Percentiles rank a stretch among this genome's conserved stretches.
These are phyloP conservation scores for Schrankia costaestrigalis DNA, from an alignment of 2,888 invertebrate species.

Conservation along the genomic window DNA sequence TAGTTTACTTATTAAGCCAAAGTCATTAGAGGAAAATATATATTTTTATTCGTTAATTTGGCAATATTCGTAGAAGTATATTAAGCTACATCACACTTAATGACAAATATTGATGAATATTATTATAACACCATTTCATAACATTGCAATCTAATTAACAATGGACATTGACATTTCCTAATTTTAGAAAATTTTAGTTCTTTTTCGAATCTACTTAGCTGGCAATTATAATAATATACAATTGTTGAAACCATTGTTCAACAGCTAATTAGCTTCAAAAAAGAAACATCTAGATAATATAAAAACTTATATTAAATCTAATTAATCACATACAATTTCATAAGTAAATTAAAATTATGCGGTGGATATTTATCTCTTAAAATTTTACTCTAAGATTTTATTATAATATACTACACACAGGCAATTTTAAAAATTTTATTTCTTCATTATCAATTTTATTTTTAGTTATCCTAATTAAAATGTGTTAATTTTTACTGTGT, in stretches of 20 bases:
- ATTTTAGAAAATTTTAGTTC: conserved; percentile 12
- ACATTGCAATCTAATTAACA: conserved; percentile 5
- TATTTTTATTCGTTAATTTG: neutral
- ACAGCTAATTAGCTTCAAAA: conserved; percentile 21
- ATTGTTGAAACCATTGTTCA: conserved; percentile 21
- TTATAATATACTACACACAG: too few species aligned
- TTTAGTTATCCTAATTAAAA: too few species aligned
- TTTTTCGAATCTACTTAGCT: conserved; percentile 19
- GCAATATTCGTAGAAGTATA: neutral
- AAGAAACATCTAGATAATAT: conserved; percentile 1
- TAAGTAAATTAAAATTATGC: conserved; percentile 25
- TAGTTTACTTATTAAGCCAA: too few species aligned
- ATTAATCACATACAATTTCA: conserved; percentile 12
- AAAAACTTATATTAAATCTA: conserved; percentile 30
- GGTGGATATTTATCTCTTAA: conserved; percentile 15
- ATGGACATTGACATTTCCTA: conserved; percentile 9
- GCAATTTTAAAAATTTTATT: too few species aligned
- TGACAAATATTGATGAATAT: neutral
- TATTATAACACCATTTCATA: neutral
- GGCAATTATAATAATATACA: conserved; percentile 18
- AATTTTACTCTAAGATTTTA: conserved; percentile 2
- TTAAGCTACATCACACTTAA: conserved; percentile 1
- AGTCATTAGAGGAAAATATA: too few species aligned
- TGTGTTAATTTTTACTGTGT: too few species aligned
- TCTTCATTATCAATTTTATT: too few species aligned